These are phyloP conservation scores for Muraenolepis orangiensis DNA, from an alignment of 2,797 vertebrate species.

Conservation along the genomic window DNA sequence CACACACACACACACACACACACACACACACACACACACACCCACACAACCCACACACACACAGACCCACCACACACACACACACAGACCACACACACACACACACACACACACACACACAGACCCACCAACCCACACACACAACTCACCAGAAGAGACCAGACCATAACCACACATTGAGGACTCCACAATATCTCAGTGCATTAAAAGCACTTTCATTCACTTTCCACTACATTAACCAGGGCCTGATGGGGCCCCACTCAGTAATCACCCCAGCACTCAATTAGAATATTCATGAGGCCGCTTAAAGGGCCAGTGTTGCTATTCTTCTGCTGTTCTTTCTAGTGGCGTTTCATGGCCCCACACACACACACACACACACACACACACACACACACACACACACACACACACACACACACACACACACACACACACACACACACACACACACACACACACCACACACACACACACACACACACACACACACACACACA, in stretches of 20 bases:
- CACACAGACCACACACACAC: slow-evolving; percentile 2
- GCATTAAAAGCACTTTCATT: slow-evolving; percentile 15
- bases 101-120: background rate
- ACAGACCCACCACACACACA: background rate
- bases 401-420: too few relatives aligned
- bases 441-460: background rate
- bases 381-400: too few relatives aligned
- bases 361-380: too few relatives aligned
- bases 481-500: too few relatives aligned
- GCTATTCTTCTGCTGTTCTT: slow-evolving; percentile 30
- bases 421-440: too few relatives aligned
- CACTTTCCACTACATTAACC: slow-evolving; percentile 69
- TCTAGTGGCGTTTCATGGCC: slow-evolving; percentile 18
- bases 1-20: too few relatives aligned
- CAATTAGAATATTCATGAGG: slow-evolving; percentile 75
- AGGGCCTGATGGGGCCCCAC: slow-evolving; percentile 57
- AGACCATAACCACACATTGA: background rate
- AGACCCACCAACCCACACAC: background rate
- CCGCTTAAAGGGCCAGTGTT: slow-evolving; percentile 44
- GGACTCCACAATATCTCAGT: background rate
- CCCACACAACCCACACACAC: background rate
- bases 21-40: background rate
- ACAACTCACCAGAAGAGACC: background rate
- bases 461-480: background rate
- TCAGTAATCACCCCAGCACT: slow-evolving; percentile 63